Conservation (phyloP, 2,888 invertebrate species). For the Morinoia aosen region DNA sequence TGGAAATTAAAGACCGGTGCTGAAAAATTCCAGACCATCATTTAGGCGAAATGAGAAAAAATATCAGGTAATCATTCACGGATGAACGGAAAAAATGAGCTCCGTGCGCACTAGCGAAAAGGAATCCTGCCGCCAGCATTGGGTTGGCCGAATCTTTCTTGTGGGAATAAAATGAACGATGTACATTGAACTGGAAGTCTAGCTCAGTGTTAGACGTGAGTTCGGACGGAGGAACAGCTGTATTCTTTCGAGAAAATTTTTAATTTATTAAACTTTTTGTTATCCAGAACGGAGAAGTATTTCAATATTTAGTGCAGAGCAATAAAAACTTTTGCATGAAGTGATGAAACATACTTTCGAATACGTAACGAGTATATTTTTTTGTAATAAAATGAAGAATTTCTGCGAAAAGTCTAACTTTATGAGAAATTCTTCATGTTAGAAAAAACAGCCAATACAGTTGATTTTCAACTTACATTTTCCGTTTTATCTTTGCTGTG, state of each 20-base stretch:
- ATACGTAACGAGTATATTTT: background rate
- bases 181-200: background rate
- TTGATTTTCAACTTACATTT: background rate
- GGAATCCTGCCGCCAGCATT: background rate
- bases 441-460: background rate
- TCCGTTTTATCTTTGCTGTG: background rate
- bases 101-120: background rate
- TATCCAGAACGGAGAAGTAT: background rate
- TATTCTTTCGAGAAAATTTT: background rate
- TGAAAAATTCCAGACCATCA: slow-evolving; percentile 22
- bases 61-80: slow-evolving; percentile 26
- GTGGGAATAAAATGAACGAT: background rate
- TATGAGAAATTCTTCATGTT: background rate
- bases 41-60: slow-evolving; percentile 2
- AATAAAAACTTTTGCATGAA: background rate
- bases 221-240: background rate
- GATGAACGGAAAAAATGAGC: slow-evolving; percentile 26
- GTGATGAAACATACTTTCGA: background rate
- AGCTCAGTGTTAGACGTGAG: background rate
- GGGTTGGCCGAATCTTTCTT: background rate
- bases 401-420: background rate
- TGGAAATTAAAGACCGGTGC: slow-evolving; percentile 34
- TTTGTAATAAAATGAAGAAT: background rate
- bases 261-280: background rate
- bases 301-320: background rate